phyloP scores from a whole-genome alignment of 1,140 invertebrate species.

The Liolophura sinensis region DNA sequence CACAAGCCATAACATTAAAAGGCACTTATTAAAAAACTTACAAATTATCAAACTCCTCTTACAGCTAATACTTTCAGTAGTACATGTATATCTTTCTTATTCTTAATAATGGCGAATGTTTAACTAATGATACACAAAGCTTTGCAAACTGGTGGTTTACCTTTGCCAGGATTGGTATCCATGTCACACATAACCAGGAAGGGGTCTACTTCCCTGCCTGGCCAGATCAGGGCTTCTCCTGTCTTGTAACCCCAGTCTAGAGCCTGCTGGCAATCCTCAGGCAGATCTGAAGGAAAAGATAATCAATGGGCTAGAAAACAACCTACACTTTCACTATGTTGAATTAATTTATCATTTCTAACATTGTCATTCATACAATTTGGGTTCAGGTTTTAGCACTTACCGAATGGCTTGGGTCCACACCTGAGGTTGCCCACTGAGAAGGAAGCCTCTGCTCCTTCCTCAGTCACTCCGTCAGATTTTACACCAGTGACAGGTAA shows the following conservation, averaged over 20 bases:
- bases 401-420: conserved; percentile 15
- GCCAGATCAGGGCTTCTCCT: conserved; percentile 36
- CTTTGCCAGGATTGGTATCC: conserved; percentile 21
- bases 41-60: no score
- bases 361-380: no score
- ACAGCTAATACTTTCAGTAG: no score
- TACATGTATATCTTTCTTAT: no score
- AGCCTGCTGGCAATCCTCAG: conserved; percentile 40
- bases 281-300: conserved; percentile 29
- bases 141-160: no score
- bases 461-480: conserved; percentile 18
- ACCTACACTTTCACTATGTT: no score
- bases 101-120: no score
- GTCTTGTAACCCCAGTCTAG: conserved; percentile 15
- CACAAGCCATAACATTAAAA: no score
- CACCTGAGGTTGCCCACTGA: conserved; percentile 27
- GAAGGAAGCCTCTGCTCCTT: conserved; percentile 9
- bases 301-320: no score
- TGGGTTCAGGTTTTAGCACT: neutral
- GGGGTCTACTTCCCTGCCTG: conserved; percentile 22
- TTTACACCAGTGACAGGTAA: conserved; percentile 29
- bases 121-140: no score
- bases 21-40: no score
- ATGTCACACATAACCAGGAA: conserved; percentile 46
- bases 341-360: no score